These are phyloP conservation scores for Cinclus cinclus DNA, from an alignment of 2,113 vertebrate genomes.

Conservation along the genomic window DNA sequence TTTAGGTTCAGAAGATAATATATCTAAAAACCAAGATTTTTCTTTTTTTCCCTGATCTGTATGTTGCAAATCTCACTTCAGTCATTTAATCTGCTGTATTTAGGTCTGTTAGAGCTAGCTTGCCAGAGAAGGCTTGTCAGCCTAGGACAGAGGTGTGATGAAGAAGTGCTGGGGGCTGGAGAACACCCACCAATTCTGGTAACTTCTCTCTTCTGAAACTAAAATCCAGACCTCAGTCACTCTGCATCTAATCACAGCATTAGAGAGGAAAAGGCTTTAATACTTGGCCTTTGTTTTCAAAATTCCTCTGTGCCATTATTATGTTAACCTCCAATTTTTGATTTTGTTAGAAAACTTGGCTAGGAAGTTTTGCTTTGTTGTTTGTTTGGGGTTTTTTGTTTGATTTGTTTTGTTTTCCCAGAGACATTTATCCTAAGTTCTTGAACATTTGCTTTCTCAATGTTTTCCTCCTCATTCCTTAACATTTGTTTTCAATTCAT, in stretches of 20 bases:
- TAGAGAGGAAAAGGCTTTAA: neutral
- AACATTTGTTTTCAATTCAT: neutral
- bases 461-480: neutral
- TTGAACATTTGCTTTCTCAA: neutral
- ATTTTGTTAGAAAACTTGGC: neutral
- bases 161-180: neutral
- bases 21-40: neutral
- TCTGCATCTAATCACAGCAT: neutral
- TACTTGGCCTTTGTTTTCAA: neutral
- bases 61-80: neutral
- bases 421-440: neutral
- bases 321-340: neutral
- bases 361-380: neutral
- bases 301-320: neutral
- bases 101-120: neutral
- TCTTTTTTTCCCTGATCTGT: neutral
- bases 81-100: neutral
- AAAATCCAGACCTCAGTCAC: neutral
- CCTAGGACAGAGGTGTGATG: fast-evolving
- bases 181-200: neutral
- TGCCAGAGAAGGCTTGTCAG: neutral
- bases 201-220: neutral
- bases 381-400: too few relatives aligned
- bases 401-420: neutral
- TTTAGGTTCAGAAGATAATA: neutral